Evolutionary conservation across 1,140 invertebrate genomes (phyloP).

Genomic region (Wiebesia pumilae): DNA sequence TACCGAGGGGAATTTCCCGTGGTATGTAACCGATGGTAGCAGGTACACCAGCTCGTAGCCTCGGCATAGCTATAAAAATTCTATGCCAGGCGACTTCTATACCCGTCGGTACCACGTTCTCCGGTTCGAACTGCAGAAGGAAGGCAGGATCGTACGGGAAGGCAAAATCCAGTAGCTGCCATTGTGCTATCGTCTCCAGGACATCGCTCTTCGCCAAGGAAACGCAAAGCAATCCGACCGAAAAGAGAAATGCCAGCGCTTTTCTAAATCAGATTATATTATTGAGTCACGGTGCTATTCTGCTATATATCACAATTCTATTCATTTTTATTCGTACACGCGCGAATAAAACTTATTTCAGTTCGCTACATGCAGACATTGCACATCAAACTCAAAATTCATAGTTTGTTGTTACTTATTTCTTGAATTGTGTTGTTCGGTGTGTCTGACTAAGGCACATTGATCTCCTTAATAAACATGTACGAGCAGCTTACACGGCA

Average conservation of each 20-base stretch:
- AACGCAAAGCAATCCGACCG: slow-evolving; percentile 20
- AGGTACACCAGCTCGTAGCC: slow-evolving; percentile 82
- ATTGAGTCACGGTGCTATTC: neutral
- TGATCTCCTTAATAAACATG: neutral
- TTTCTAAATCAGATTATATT: neutral
- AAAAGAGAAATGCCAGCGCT: neutral
- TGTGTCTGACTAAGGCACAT: neutral
- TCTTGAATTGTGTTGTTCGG: neutral
- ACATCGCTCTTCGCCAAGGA: slow-evolving; percentile 50
- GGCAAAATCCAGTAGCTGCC: slow-evolving; percentile 82
- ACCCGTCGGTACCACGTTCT: slow-evolving; percentile 84
- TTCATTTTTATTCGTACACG: neutral
- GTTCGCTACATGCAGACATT: neutral
- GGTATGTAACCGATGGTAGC: slow-evolving; percentile 83
- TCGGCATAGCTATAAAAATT: slow-evolving; percentile 83
- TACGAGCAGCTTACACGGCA: neutral
- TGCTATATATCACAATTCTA: too few species aligned
- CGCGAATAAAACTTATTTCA: too few species aligned
- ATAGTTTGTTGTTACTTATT: neutral
- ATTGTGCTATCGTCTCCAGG: slow-evolving; percentile 83
- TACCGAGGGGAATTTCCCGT: slow-evolving; percentile 77
- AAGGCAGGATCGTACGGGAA: slow-evolving; percentile 78
- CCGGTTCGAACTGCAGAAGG: slow-evolving; percentile 78
- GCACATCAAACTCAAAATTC: neutral
- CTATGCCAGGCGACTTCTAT: slow-evolving; percentile 81